Percentiles rank a stretch among this genome's conserved stretches.
Conservation (phyloP, 2,113 vertebrate species). For the Myotis davidii region DNA sequence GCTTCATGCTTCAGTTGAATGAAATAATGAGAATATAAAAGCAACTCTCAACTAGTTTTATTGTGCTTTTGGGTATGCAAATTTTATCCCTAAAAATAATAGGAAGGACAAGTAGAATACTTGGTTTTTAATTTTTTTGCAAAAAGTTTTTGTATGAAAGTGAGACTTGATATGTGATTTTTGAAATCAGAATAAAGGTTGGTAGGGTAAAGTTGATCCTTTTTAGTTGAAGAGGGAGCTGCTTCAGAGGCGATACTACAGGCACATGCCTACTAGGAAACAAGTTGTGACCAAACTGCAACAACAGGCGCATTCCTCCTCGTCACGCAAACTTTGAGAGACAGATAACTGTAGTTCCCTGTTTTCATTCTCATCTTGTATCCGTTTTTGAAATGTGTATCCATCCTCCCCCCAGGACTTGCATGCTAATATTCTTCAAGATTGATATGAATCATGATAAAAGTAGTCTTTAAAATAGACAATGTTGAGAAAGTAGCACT, state of each 20-base stretch:
- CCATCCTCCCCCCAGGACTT: background rate
- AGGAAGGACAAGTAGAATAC: background rate
- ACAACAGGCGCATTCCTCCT: background rate
- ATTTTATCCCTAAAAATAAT: conserved; percentile 28
- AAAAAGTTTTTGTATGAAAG: background rate
- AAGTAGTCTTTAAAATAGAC: background rate
- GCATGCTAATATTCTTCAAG: background rate
- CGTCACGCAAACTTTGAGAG: background rate
- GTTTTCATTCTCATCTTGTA: background rate
- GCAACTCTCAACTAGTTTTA: background rate
- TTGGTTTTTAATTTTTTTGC: background rate
- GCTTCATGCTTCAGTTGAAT: background rate
- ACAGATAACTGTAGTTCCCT: background rate
- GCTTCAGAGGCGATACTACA: background rate
- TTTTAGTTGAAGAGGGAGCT: background rate
- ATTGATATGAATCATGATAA: background rate
- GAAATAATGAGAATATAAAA: background rate
- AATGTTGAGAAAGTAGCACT: background rate
- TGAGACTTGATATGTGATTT: background rate
- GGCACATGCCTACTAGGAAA: background rate
- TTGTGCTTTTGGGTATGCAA: background rate
- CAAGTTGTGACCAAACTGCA: background rate
- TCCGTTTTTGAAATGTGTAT: background rate
- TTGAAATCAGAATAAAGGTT: background rate
- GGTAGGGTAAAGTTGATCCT: background rate